Evolutionary conservation across 2,888 invertebrate species (phyloP).

Genomic region (Mamestra brassicae): DNA sequence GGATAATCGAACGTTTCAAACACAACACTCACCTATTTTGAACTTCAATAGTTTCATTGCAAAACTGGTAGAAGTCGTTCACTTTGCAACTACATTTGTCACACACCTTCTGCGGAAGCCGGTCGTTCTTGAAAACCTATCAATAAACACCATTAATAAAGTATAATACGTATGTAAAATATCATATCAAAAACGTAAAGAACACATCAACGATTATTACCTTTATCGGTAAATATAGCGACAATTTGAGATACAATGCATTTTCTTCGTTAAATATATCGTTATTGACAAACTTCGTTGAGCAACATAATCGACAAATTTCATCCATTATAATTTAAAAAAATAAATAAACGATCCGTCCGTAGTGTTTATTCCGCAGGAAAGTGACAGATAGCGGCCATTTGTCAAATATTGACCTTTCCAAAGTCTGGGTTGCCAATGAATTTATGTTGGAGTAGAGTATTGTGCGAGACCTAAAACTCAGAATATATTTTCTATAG

Average conservation of each 20-base stretch:
- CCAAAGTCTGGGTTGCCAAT: constrained; percentile 78
- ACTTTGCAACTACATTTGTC: constrained; percentile 93
- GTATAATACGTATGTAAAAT: constrained; percentile 65
- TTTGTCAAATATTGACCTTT: constrained; percentile 87
- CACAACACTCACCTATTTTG: constrained; percentile 90
- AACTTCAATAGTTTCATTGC: constrained; percentile 92
- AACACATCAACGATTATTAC: constrained; percentile 80
- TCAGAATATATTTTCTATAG: constrained; percentile 56
- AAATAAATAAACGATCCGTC: constrained; percentile 67
- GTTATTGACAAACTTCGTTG: constrained; percentile 91
- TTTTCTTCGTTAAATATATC: constrained; percentile 93
- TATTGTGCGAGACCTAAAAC: constrained; percentile 81
- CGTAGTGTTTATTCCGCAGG: constrained; percentile 77
- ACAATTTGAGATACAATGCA: constrained; percentile 93
- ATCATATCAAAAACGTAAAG: constrained; percentile 56
- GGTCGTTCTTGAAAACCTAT: constrained; percentile 92
- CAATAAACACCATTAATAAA: constrained; percentile 64
- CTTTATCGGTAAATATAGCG: constrained; percentile 94
- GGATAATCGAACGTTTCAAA: constrained; percentile 21
- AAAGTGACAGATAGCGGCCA: constrained; percentile 83
- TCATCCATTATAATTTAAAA: constrained; percentile 81
- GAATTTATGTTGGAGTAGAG: constrained; percentile 40
- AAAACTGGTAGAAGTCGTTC: constrained; percentile 93
- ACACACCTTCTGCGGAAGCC: constrained; percentile 93
- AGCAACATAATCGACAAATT: constrained; percentile 87